phyloP scores from a whole-genome alignment of 2,888 invertebrate genomes.

The Bruchidius siliquastri region DNA sequence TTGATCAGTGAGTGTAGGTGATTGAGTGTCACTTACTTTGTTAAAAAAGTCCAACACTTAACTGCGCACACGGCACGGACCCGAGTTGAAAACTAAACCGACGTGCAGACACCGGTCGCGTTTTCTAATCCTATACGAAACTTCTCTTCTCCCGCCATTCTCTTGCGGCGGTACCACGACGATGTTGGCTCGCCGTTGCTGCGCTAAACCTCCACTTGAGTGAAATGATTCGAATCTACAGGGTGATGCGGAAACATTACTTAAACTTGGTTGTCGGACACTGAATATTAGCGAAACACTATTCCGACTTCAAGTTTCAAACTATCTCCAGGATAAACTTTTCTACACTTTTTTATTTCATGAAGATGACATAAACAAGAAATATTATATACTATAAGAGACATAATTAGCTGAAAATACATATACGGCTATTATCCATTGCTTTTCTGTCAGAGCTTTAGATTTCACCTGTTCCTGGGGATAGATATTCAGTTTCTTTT shows the following conservation, averaged over 20 bases:
- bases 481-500: too few species aligned
- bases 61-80: slow-evolving; percentile 38
- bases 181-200: slow-evolving; percentile 2
- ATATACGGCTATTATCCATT: too few species aligned
- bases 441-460: too few species aligned
- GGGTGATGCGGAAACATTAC: slow-evolving; percentile 13
- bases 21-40: slow-evolving; percentile 32
- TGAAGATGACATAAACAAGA: too few species aligned
- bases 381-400: too few species aligned
- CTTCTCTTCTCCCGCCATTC: slow-evolving; percentile 42
- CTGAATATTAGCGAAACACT: too few species aligned
- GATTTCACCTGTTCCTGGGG: too few species aligned
- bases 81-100: slow-evolving; percentile 43
- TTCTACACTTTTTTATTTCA: too few species aligned
- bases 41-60: slow-evolving; percentile 23
- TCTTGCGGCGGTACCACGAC: slow-evolving; percentile 18
- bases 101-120: slow-evolving; percentile 43
- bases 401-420: too few species aligned
- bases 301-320: too few species aligned
- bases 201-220: slow-evolving; percentile 40
- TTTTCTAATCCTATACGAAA: slow-evolving; percentile 45
- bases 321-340: too few species aligned
- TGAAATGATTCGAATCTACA: slow-evolving; percentile 31
- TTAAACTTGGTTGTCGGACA: neutral
- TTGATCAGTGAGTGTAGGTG: neutral